Percentiles rank a stretch among this genome's conserved stretches.
Evolutionary conservation across 2,888 invertebrate genomes (phyloP).

Genomic region (Cephonodes hylas): DNA sequence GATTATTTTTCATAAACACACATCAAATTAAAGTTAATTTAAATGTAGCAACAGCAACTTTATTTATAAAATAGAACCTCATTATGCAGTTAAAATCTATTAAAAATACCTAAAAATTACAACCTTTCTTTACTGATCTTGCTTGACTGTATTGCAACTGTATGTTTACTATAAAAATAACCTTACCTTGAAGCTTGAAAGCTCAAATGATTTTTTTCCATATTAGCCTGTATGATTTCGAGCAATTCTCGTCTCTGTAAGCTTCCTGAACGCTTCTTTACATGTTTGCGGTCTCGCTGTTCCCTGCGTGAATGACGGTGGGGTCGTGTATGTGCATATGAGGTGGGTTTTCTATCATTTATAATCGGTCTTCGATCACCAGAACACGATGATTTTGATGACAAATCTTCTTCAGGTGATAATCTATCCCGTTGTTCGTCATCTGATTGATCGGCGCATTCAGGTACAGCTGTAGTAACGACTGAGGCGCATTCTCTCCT

Average conservation of each 20-base stretch:
- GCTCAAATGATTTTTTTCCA: constrained; percentile 94
- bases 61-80: no score
- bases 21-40: no score
- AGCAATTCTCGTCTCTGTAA: constrained; percentile 90
- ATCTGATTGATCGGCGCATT: constrained; percentile 57
- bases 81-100: no score
- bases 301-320: constrained; percentile 74
- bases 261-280: constrained; percentile 85
- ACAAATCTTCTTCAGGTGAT: constrained; percentile 68
- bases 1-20: no score
- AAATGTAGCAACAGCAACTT: no score
- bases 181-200: constrained; percentile 88
- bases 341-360: constrained; percentile 43
- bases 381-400: constrained; percentile 73
- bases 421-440: constrained; percentile 77
- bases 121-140: neutral
- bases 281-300: constrained; percentile 71
- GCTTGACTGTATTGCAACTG: neutral
- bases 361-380: constrained; percentile 54
- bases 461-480: constrained; percentile 40
- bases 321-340: constrained; percentile 50
- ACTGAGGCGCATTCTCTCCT: constrained; percentile 46
- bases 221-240: constrained; percentile 93
- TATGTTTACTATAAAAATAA: constrained; percentile 34
- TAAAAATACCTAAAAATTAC: no score